A percentile compares a stretch with the other conserved stretches of the same genome.
phyloP scores from a whole-genome alignment of 2,888 invertebrate species.

The Plebejus argus region DNA sequence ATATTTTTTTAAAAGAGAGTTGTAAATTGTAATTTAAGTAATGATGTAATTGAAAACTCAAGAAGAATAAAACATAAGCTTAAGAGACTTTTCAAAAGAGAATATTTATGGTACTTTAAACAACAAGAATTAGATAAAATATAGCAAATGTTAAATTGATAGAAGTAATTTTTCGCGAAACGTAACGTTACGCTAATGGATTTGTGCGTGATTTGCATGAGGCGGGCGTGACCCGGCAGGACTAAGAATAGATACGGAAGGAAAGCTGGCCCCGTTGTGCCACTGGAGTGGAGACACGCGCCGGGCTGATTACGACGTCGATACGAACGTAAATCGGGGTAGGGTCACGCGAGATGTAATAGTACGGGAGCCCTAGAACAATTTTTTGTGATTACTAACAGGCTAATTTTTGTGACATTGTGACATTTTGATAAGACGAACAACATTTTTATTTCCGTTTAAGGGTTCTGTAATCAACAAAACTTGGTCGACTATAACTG shows the following conservation, averaged over 20 bases:
- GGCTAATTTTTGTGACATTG: too few species aligned
- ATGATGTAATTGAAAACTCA: neutral
- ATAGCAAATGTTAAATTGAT: neutral
- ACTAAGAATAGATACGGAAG: slow-evolving; percentile 77
- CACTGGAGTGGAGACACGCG: slow-evolving; percentile 65
- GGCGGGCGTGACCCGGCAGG: slow-evolving; percentile 67
- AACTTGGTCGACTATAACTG: too few species aligned
- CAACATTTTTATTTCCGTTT: too few species aligned
- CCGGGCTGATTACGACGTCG: slow-evolving; percentile 46
- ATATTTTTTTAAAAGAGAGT: too few species aligned
- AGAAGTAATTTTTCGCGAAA: slow-evolving; percentile 40
- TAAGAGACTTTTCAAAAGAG: neutral
- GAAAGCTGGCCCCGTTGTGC: slow-evolving; percentile 66
- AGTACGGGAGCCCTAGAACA: too few species aligned
- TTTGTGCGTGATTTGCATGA: slow-evolving; percentile 69
- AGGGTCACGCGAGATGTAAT: slow-evolving; percentile 41
- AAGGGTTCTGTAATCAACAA: too few species aligned
- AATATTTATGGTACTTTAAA: neutral
- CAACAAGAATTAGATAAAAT: neutral
- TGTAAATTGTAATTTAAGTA: neutral
- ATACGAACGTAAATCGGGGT: slow-evolving; percentile 36
- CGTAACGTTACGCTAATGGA: slow-evolving; percentile 62
- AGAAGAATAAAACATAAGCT: too few species aligned
- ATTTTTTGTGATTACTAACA: too few species aligned
- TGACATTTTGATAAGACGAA: too few species aligned